phyloP scores from a whole-genome alignment of 2,797 vertebrate species.

The Enteromius afrohamiltoni region DNA sequence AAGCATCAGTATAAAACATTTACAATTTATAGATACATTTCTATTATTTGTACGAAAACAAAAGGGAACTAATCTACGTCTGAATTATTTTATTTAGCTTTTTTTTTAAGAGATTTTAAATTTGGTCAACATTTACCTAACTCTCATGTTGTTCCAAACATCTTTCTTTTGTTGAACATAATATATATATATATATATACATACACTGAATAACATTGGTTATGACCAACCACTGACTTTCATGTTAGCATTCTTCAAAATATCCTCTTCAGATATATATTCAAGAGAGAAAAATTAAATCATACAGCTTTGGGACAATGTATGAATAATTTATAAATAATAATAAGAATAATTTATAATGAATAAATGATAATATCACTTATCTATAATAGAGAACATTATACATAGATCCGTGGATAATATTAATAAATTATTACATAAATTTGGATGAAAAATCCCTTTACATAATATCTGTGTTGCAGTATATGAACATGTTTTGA shows the following conservation, averaged over 20 bases:
- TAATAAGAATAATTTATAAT: too few relatives aligned
- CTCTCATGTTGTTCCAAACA: neutral
- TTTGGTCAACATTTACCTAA: neutral
- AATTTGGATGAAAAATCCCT: neutral
- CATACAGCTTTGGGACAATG: neutral
- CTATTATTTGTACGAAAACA: neutral
- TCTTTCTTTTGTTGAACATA: neutral
- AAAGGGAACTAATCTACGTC: neutral
- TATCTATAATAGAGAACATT: too few relatives aligned
- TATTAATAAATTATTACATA: neutral
- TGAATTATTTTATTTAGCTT: neutral
- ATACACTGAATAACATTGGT: neutral
- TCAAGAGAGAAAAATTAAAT: neutral
- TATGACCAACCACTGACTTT: neutral
- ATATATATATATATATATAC: too few relatives aligned
- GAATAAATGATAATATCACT: too few relatives aligned
- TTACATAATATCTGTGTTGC: neutral
- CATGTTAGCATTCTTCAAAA: too few relatives aligned
- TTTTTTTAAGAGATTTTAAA: neutral
- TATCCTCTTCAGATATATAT: neutral
- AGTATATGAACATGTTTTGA: neutral
- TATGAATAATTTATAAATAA: too few relatives aligned
- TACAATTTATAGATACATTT: neutral
- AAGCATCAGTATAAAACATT: neutral
- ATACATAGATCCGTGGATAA: too few relatives aligned